A percentile compares a stretch with the other conserved stretches of the same genome.
These are phyloP conservation scores for Morus bassanus DNA, from an alignment of 2,797 vertebrate species.

Conservation along the genomic window DNA sequence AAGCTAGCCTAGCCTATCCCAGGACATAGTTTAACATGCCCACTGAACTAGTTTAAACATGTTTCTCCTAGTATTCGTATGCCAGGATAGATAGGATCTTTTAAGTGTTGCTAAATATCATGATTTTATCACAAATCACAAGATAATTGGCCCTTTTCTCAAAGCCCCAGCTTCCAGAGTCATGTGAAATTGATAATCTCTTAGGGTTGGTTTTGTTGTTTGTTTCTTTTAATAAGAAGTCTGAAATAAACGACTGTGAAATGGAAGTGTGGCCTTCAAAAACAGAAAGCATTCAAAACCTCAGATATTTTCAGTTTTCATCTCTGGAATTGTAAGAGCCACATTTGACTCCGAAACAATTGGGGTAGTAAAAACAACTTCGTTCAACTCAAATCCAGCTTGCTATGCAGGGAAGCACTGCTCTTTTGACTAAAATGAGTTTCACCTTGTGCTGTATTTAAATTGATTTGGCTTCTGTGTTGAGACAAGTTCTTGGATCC, in stretches of 20 bases:
- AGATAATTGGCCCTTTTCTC: constrained; percentile 7
- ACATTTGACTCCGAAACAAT: not conserved
- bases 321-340: not conserved
- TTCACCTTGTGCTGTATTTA: not conserved
- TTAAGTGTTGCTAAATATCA: constrained; percentile 40
- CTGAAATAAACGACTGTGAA: not conserved
- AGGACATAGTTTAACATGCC: constrained; percentile 47
- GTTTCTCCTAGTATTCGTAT: constrained; percentile 6
- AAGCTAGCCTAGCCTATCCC: constrained; percentile 33
- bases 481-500: constrained; percentile 5
- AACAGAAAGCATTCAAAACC: not conserved
- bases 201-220: not conserved
- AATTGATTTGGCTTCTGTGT: constrained; percentile 20
- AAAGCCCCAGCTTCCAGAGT: not conserved
- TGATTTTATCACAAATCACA: constrained; percentile 42
- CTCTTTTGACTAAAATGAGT: not conserved
- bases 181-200: not conserved
- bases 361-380: not conserved
- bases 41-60: constrained; percentile 50
- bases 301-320: not conserved
- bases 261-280: not conserved
- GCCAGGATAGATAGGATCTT: constrained; percentile 22
- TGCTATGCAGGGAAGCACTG: not conserved
- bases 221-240: not conserved
- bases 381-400: not conserved